Evolutionary conservation across 2,113 vertebrate species (phyloP).

Genomic region (Cavia aperea): DNA sequence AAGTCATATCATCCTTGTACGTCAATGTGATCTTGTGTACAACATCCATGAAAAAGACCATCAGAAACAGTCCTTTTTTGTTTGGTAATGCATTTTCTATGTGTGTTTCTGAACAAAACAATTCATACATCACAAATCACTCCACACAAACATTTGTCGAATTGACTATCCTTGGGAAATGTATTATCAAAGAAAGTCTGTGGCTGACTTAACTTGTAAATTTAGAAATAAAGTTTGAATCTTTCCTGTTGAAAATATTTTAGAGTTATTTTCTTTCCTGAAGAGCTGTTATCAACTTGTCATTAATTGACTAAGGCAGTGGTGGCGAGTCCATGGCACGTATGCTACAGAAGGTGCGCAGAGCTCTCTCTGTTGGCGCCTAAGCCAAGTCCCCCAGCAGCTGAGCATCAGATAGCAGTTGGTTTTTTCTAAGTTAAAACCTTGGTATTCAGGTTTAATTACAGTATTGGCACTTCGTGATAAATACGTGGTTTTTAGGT

Average conservation of each 20-base stretch:
- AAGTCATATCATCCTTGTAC: neutral
- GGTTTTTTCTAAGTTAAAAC: neutral
- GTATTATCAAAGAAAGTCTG: neutral
- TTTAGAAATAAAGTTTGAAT: neutral
- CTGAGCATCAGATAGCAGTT: neutral
- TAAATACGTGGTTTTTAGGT: neutral
- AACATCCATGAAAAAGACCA: neutral
- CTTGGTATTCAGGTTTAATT: neutral
- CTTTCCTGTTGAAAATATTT: neutral
- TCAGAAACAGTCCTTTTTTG: neutral
- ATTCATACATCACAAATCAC: neutral
- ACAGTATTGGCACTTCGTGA: neutral
- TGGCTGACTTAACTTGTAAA: neutral
- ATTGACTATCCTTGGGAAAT: neutral
- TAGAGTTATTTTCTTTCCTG: neutral
- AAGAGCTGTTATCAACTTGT: neutral
- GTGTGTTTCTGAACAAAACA: neutral
- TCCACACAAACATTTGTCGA: neutral
- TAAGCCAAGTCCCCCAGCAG: neutral
- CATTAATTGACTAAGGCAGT: neutral
- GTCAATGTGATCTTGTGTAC: neutral
- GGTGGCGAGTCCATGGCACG: fast-evolving
- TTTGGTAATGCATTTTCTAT: neutral
- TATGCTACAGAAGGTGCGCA: neutral
- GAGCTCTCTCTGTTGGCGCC: neutral